A percentile compares a stretch with the other conserved stretches of the same genome.
Conservation (phyloP, 2,888 invertebrate species). For the Cheilosia pagana region DNA sequence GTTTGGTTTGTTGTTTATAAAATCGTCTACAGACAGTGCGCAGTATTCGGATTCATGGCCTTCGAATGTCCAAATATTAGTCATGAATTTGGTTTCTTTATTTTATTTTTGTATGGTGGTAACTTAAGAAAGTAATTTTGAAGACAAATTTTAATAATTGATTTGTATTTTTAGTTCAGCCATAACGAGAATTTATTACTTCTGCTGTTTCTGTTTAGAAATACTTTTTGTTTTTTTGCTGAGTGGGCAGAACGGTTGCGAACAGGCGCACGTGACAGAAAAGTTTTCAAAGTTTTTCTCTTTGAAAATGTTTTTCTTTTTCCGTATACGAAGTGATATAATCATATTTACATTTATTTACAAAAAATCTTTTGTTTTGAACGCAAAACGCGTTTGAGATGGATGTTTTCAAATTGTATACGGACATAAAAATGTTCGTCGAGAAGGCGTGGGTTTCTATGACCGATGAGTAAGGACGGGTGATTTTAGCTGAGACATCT, state of each 20-base stretch:
- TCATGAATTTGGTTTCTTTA: slow-evolving; percentile 15
- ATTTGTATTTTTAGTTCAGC: slow-evolving; percentile 2
- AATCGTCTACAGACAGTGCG: neutral
- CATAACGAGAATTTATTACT: slow-evolving; percentile 7
- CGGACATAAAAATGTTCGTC: neutral
- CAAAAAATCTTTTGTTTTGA: slow-evolving; percentile 11
- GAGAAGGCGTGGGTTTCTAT: neutral
- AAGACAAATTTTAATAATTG: neutral
- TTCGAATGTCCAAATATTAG: slow-evolving; percentile 10
- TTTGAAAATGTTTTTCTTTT: neutral
- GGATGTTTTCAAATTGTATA: slow-evolving; percentile 15
- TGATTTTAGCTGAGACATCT: neutral
- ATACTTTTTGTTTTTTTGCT: neutral
- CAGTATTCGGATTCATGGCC: slow-evolving; percentile 8
- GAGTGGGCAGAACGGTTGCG: slow-evolving; percentile 17
- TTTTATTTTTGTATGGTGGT: neutral
- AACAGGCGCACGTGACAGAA: slow-evolving; percentile 14
- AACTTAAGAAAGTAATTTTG: slow-evolving; percentile 1
- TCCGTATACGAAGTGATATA: neutral
- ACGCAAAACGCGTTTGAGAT: neutral
- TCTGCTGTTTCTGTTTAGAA: neutral
- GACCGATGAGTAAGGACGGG: neutral
- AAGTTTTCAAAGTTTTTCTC: slow-evolving; percentile 1
- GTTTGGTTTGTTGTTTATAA: slow-evolving; percentile 5
- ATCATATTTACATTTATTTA: neutral